Conservation (phyloP, 2,797 vertebrate genomes). For the Micropoecilia bifurca region DNA sequence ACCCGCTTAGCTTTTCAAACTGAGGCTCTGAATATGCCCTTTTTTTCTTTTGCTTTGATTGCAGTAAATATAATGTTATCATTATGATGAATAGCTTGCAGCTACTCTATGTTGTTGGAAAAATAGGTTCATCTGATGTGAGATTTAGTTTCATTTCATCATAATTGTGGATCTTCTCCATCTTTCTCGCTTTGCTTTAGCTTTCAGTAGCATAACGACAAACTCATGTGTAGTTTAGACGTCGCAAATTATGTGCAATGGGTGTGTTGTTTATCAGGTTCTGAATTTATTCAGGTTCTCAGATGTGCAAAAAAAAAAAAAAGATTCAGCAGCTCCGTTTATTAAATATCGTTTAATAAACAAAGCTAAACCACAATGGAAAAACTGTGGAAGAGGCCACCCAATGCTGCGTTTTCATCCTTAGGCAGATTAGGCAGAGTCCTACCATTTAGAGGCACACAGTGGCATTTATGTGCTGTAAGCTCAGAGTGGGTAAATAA, state of each 20-base stretch:
- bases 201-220: background rate
- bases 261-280: background rate
- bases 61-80: slow-evolving; percentile 9
- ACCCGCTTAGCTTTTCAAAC: background rate
- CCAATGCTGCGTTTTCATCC: background rate
- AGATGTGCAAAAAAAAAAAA: background rate
- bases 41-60: slow-evolving; percentile 8
- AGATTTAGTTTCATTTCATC: background rate
- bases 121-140: background rate
- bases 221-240: background rate
- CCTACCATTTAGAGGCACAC: background rate
- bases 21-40: slow-evolving; percentile 23
- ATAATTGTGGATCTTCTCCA: background rate
- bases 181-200: background rate
- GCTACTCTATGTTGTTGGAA: background rate
- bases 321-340: background rate
- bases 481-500: background rate
- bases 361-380: background rate
- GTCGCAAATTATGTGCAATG: background rate
- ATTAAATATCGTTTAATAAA: background rate
- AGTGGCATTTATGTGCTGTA: background rate
- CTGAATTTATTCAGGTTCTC: background rate
- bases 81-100: background rate
- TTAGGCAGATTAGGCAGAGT: background rate
- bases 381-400: no score